These are phyloP conservation scores for Notechis scutatus DNA, from an alignment of 2,113 vertebrate species.

Conservation along the genomic window DNA sequence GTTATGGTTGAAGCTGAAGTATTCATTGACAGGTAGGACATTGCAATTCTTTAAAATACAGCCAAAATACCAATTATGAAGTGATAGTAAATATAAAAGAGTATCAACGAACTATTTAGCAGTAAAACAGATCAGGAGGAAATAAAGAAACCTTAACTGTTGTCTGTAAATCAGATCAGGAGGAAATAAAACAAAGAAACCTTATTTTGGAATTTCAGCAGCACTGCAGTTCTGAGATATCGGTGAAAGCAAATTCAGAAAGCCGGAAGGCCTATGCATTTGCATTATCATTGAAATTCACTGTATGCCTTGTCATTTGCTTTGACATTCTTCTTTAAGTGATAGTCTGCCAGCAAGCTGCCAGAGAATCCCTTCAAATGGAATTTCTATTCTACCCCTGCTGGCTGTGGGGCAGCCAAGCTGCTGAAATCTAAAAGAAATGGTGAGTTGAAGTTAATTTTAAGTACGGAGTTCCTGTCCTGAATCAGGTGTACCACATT, in stretches of 20 bases:
- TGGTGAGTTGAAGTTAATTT: neutral
- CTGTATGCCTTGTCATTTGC: slow-evolving; percentile 29
- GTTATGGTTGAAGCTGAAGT: too few relatives aligned
- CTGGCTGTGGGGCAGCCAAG: neutral
- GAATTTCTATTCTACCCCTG: slow-evolving; percentile 3
- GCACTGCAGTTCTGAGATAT: slow-evolving; percentile 8
- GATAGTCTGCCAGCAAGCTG: slow-evolving; percentile 34
- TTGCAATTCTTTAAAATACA: neutral
- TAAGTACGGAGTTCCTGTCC: neutral
- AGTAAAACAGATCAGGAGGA: slow-evolving; percentile 39
- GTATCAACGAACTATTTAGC: neutral
- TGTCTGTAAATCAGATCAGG: slow-evolving; percentile 35
- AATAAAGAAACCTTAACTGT: slow-evolving; percentile 9
- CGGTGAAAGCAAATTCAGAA: slow-evolving; percentile 27
- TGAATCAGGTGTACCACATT: neutral
- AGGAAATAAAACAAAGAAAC: slow-evolving; percentile 19
- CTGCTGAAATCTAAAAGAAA: slow-evolving; percentile 25
- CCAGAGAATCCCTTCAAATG: slow-evolving; percentile 32
- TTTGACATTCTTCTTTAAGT: slow-evolving; percentile 31
- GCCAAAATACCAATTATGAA: accelerated
- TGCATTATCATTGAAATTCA: slow-evolving; percentile 20
- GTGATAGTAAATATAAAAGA: neutral
- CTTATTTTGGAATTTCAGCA: slow-evolving; percentile 25
- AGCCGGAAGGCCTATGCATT: slow-evolving; percentile 14
- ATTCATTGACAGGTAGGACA: too few relatives aligned